Evolutionary conservation across 2,113 vertebrate species (phyloP).

Genomic region (Genyomyrus donnyi): DNA sequence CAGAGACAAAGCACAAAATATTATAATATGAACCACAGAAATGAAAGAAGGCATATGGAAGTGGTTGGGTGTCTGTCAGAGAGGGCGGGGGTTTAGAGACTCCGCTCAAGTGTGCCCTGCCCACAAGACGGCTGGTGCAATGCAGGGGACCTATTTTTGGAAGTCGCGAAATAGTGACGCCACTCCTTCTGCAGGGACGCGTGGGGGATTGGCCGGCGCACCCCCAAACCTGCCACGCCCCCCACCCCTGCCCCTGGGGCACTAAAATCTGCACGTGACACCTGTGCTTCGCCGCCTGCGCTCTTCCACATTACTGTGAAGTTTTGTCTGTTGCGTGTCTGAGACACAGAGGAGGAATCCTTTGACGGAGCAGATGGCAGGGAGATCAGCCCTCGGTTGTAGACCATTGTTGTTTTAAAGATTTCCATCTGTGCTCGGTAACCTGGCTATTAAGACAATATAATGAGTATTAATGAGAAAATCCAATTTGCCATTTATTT

Average conservation of each 20-base stretch:
- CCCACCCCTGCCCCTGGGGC: not conserved
- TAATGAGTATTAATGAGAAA: slow-evolving; percentile 15
- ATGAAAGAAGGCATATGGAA: not conserved
- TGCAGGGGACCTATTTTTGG: slow-evolving; percentile 22
- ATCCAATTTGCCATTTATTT: not conserved
- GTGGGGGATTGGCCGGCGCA: not conserved
- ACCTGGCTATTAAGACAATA: slow-evolving; percentile 9
- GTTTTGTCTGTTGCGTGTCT: not conserved
- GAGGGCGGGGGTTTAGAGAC: not conserved
- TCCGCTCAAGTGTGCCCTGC: not conserved
- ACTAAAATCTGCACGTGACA: no score
- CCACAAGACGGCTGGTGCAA: slow-evolving; percentile 8
- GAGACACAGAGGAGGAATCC: not conserved
- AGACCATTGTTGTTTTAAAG: slow-evolving; percentile 28
- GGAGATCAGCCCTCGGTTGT: slow-evolving; percentile 28
- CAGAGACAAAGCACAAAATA: not conserved
- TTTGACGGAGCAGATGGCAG: not conserved
- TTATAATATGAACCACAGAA: not conserved
- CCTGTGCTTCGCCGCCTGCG: not conserved
- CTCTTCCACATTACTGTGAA: not conserved
- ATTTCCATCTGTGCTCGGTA: slow-evolving; percentile 27
- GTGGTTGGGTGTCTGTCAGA: not conserved
- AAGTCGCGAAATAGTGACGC: not conserved
- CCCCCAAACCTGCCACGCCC: not conserved
- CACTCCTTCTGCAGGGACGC: not conserved